These are phyloP conservation scores for Gambusia affinis DNA, from an alignment of 2,113 vertebrate genomes.

Conservation along the genomic window DNA sequence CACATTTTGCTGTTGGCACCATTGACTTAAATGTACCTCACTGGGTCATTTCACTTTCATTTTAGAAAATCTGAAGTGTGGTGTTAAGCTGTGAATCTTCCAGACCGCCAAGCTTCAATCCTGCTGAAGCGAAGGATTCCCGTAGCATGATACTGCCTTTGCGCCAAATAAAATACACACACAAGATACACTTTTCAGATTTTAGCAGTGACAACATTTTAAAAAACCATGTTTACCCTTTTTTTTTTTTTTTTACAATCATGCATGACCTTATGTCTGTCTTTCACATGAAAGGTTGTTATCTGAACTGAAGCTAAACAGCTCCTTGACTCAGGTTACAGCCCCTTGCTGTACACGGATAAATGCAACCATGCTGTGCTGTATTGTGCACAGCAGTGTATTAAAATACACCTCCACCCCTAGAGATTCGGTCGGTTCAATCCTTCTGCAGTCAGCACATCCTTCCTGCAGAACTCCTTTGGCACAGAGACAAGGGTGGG, in stretches of 20 bases:
- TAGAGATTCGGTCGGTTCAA: constrained; percentile 1
- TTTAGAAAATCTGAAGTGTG: not conserved
- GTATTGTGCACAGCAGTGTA: not conserved
- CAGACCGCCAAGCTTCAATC: not conserved
- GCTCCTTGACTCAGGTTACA: not conserved
- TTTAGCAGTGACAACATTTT: not conserved
- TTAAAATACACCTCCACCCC: not conserved
- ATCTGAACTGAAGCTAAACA: constrained; percentile 3
- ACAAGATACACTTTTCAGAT: not conserved
- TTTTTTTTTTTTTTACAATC: too few species aligned
- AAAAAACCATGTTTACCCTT: too few species aligned
- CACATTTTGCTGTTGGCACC: not conserved
- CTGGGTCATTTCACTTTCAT: not conserved
- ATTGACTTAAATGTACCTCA: not conserved
- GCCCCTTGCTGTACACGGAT: not conserved
- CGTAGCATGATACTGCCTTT: not conserved
- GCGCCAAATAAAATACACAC: not conserved
- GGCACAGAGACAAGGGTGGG: constrained; percentile 52
- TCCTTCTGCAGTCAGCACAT: constrained; percentile 46
- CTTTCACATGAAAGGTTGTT: constrained; percentile 19
- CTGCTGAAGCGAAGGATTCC: not conserved
- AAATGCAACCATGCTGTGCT: not conserved
- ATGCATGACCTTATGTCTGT: not conserved
- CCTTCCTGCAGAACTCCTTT: constrained; percentile 44
- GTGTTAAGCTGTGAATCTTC: not conserved